phyloP scores from a whole-genome alignment of 2,113 vertebrate species.

The Elgaria multicarinata region DNA sequence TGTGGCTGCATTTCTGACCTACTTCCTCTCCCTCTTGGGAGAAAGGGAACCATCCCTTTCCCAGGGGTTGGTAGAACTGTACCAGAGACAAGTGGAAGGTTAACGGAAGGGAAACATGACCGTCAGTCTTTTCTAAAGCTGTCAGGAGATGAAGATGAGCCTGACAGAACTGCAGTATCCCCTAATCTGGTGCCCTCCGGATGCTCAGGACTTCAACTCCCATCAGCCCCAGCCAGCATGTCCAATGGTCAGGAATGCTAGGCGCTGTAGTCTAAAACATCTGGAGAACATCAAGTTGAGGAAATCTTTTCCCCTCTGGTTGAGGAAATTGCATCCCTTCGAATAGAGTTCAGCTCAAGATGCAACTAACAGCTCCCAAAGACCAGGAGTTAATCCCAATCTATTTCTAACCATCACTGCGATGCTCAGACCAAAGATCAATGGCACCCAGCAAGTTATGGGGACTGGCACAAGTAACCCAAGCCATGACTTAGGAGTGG shows the following conservation, averaged over 20 bases:
- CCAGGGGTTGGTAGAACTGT: not conserved
- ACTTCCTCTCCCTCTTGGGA: not conserved
- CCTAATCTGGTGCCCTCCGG: too few species aligned
- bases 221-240: too few species aligned
- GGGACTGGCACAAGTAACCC: not conserved
- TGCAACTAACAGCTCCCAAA: too few species aligned
- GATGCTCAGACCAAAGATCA: not conserved
- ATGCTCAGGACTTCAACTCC: too few species aligned
- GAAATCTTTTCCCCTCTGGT: too few species aligned
- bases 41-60: not conserved
- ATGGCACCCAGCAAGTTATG: not conserved
- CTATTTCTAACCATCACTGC: not conserved
- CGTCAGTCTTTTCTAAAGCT: not conserved
- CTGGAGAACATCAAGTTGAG: not conserved
- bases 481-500: not conserved
- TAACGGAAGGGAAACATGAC: not conserved
- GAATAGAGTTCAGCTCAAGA: not conserved
- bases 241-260: not conserved
- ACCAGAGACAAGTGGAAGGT: not conserved
- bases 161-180: not conserved
- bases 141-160: too few species aligned
- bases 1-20: not conserved
- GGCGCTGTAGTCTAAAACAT: not conserved
- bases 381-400: not conserved
- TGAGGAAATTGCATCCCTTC: not conserved